A percentile compares a stretch with the other conserved stretches of the same genome.
These are phyloP conservation scores for Acrossocheilus wenchowensis DNA, from an alignment of 2,797 vertebrate species.

Conservation along the genomic window DNA sequence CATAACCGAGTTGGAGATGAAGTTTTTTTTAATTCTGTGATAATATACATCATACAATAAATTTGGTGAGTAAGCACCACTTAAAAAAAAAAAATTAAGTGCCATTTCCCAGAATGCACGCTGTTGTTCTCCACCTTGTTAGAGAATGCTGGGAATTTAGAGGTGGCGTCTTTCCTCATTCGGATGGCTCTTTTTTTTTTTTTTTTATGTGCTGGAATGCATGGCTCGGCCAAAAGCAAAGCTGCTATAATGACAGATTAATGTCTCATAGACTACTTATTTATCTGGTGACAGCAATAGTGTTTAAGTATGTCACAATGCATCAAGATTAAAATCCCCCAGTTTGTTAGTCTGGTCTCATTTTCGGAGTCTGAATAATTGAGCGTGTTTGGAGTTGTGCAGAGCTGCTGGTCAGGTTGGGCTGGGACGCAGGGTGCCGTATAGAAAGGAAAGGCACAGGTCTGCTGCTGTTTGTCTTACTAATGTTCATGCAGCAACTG, in stretches of 20 bases:
- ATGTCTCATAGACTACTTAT: conserved; percentile 66
- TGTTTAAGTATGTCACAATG: conserved; percentile 67
- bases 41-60: not conserved
- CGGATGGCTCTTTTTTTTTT: not conserved
- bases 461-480: conserved; percentile 59
- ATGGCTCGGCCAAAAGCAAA: not conserved
- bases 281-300: conserved; percentile 55
- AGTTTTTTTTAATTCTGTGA: not conserved
- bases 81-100: not conserved
- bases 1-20: not conserved
- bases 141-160: conserved; percentile 41
- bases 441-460: conserved; percentile 45
- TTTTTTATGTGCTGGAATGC: conserved; percentile 29
- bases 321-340: conserved; percentile 61
- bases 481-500: conserved; percentile 55
- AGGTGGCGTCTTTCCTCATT: not conserved
- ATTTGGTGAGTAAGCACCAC: not conserved
- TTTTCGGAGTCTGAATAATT: conserved; percentile 69
- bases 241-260: conserved; percentile 61
- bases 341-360: conserved; percentile 54
- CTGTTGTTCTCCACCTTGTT: conserved; percentile 22
- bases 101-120: conserved; percentile 38
- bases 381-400: conserved; percentile 59
- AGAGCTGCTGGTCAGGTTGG: conserved; percentile 47
- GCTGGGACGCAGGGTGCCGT: conserved; percentile 56